Evolutionary conservation across 2,797 vertebrate species (phyloP).

Genomic region (Xenentodon cancila): DNA sequence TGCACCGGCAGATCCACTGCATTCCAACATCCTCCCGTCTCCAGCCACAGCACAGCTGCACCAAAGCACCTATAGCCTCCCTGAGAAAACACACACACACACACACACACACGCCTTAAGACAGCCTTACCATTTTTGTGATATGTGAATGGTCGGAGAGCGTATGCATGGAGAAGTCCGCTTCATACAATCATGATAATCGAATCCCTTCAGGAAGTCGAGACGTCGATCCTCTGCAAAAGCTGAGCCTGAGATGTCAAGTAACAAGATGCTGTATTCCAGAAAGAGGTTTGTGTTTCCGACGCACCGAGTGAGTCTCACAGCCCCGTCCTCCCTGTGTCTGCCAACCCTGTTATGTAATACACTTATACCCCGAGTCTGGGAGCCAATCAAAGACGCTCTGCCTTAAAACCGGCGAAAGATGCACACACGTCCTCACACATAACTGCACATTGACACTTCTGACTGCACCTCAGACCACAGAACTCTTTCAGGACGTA

Average conservation of each 20-base stretch:
- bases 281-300: constrained; percentile 75
- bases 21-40: constrained; percentile 75
- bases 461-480: constrained; percentile 70
- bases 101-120: constrained; percentile 29
- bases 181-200: constrained; percentile 74
- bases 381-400: constrained; percentile 81
- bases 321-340: constrained; percentile 76
- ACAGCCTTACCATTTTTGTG: constrained; percentile 80
- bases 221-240: constrained; percentile 38
- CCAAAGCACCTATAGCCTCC: constrained; percentile 67
- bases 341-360: constrained; percentile 84
- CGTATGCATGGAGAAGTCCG: constrained; percentile 79
- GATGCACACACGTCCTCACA: constrained; percentile 57
- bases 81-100: constrained; percentile 36
- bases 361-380: constrained; percentile 80
- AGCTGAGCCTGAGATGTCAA: constrained; percentile 50
- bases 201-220: constrained; percentile 58
- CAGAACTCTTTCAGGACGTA: constrained; percentile 65
- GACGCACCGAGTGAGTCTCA: constrained; percentile 73
- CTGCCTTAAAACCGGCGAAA: constrained; percentile 72
- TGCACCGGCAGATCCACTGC: constrained; percentile 76
- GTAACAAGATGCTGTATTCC: constrained; percentile 67
- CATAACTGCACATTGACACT: constrained; percentile 57
- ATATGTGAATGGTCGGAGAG: constrained; percentile 76
- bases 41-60: constrained; percentile 72